phyloP scores from a whole-genome alignment of 2,113 vertebrate genomes.

The Ahaetulla prasina region DNA sequence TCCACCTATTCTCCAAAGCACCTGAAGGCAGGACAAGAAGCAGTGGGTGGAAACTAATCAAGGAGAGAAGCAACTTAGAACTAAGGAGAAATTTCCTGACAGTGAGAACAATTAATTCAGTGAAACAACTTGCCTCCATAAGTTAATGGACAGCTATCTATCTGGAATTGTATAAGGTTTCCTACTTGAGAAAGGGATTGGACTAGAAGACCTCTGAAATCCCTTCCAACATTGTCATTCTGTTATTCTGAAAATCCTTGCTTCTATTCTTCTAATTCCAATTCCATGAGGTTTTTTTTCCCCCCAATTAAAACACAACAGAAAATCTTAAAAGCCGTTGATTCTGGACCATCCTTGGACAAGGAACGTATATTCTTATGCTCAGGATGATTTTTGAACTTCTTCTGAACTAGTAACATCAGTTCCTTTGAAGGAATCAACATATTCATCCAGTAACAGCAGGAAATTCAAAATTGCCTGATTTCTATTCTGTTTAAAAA shows the following conservation, averaged over 20 bases:
- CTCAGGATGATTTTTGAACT: conserved; percentile 34
- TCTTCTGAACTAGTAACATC: conserved; percentile 62
- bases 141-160: no score
- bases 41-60: no score
- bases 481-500: conserved; percentile 67
- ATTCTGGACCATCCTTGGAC: conserved; percentile 4
- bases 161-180: no score
- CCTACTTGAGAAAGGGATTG: no score
- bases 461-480: conserved; percentile 59
- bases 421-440: conserved; percentile 66
- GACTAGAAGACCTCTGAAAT: no score
- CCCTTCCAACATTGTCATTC: no score
- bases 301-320: not conserved
- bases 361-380: conserved; percentile 48
- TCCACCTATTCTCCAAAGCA: no score
- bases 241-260: not conserved
- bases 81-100: no score
- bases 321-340: not conserved
- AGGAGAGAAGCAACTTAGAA: no score
- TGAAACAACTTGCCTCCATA: no score
- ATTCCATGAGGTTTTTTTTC: not conserved
- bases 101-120: no score
- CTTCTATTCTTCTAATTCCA: not conserved
- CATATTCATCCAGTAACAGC: conserved; percentile 60
- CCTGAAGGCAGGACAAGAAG: no score